phyloP scores from a whole-genome alignment of 1,140 invertebrate genomes.

The Cotesia glomerata region DNA sequence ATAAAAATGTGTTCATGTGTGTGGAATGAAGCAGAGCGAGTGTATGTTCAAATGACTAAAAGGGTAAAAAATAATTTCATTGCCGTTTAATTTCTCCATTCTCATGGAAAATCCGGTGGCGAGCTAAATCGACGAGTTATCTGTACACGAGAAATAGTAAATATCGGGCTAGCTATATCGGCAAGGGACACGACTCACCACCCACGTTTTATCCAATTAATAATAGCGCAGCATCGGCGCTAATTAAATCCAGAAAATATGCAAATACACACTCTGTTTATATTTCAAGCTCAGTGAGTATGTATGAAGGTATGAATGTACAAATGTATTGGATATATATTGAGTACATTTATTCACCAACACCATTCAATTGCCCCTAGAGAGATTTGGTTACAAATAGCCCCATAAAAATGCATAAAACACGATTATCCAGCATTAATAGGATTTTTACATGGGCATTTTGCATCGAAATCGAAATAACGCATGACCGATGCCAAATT shows the following conservation, averaged over 20 bases:
- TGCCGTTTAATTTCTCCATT: conserved; percentile 1
- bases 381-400: conserved; percentile 53
- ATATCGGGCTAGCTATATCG: conserved; percentile 30
- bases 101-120: background rate
- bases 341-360: conserved; percentile 6
- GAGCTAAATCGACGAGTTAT: conserved; percentile 41
- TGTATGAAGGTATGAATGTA: conserved; percentile 31
- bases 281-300: conserved; percentile 49
- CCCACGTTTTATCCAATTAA: conserved; percentile 53
- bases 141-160: conserved; percentile 50
- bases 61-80: background rate
- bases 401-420: conserved; percentile 60
- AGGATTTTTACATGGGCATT: conserved; percentile 39
- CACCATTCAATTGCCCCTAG: conserved; percentile 1
- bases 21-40: background rate
- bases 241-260: conserved; percentile 63
- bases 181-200: conserved; percentile 38
- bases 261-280: conserved; percentile 55
- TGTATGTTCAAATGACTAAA: background rate
- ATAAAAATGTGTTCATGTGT: too few relatives aligned
- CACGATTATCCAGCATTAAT: conserved; percentile 56
- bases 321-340: background rate
- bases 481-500: conserved; percentile 9
- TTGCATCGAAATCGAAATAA: conserved; percentile 20
- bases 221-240: conserved; percentile 53